phyloP scores from a whole-genome alignment of 1,140 invertebrate species.

The Drosophila pandora region DNA sequence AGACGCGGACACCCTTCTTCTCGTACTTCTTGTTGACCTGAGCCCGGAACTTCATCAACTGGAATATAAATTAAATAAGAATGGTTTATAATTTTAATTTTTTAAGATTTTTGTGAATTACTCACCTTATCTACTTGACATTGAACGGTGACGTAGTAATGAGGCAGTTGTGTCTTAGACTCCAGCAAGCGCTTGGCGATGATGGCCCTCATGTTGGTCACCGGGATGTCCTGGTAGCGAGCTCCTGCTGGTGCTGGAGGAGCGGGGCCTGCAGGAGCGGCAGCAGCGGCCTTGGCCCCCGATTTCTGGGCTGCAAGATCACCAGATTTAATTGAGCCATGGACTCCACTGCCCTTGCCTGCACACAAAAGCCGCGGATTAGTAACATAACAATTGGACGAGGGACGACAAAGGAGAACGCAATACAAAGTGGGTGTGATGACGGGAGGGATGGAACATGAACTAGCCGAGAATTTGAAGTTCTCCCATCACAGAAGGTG shows the following conservation, averaged over 20 bases:
- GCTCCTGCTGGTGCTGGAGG: constrained; percentile 71
- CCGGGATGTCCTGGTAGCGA: constrained; percentile 91
- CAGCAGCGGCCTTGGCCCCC: constrained; percentile 82
- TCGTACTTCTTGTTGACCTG: constrained; percentile 91
- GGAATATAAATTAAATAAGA: constrained; percentile 26
- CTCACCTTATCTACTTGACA: constrained; percentile 91
- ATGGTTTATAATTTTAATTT: background rate
- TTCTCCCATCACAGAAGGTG: background rate
- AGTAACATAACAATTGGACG: constrained; percentile 66
- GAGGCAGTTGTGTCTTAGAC: constrained; percentile 97
- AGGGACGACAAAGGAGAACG: background rate
- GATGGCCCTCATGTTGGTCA: constrained; percentile 94
- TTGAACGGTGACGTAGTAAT: constrained; percentile 97
- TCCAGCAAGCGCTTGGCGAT: constrained; percentile 96
- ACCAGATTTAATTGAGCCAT: constrained; percentile 93
- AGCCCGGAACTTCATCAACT: constrained; percentile 87
- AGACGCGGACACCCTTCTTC: constrained; percentile 93
- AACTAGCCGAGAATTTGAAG: background rate
- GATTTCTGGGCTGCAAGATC: constrained; percentile 89
- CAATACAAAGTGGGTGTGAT: background rate
- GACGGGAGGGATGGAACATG: background rate
- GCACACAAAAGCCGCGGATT: constrained; percentile 84
- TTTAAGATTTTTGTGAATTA: background rate
- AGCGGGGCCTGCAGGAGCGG: constrained; percentile 65
- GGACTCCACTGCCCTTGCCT: constrained; percentile 94